Evolutionary conservation across 2,113 vertebrate genomes (phyloP).

Genomic region (Lepus americanus): DNA sequence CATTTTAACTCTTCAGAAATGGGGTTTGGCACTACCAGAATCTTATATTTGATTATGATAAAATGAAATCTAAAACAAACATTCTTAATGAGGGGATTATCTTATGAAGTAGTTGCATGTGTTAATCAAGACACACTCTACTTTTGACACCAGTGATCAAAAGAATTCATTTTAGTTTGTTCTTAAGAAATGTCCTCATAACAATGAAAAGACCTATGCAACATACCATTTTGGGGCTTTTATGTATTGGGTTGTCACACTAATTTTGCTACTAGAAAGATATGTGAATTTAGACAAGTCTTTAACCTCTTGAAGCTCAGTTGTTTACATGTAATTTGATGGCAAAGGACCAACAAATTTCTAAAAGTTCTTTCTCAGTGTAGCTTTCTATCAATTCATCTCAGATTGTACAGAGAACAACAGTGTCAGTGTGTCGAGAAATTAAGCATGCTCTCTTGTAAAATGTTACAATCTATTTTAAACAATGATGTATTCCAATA

Average conservation of each 20-base stretch:
- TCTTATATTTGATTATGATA: constrained; percentile 60
- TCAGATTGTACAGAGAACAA: constrained; percentile 65
- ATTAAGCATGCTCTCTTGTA: constrained; percentile 42
- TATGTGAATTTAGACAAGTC: constrained; percentile 32
- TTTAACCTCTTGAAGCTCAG: constrained; percentile 51
- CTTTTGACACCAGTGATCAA: constrained; percentile 59
- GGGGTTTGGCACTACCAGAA: constrained; percentile 44
- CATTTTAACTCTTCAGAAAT: constrained; percentile 65
- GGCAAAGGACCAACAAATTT: constrained; percentile 49
- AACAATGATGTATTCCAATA: constrained; percentile 59
- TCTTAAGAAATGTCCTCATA: constrained; percentile 52
- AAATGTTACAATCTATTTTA: constrained; percentile 58
- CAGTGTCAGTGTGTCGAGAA: constrained; percentile 34
- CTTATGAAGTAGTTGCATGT: constrained; percentile 49
- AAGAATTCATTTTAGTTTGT: constrained; percentile 55
- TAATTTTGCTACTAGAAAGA: constrained; percentile 61
- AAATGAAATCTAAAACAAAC: constrained; percentile 69
- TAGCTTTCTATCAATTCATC: constrained; percentile 59
- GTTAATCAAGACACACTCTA: constrained; percentile 57
- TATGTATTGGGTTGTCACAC: constrained; percentile 21
- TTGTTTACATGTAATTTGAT: constrained; percentile 39
- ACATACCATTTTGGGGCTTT: constrained; percentile 18
- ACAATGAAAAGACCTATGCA: constrained; percentile 60
- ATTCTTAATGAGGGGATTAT: constrained; percentile 63
- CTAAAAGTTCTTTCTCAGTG: constrained; percentile 39